These are phyloP conservation scores for Macrobrachium nipponense DNA, from an alignment of 1,140 invertebrate genomes.

Conservation along the genomic window DNA sequence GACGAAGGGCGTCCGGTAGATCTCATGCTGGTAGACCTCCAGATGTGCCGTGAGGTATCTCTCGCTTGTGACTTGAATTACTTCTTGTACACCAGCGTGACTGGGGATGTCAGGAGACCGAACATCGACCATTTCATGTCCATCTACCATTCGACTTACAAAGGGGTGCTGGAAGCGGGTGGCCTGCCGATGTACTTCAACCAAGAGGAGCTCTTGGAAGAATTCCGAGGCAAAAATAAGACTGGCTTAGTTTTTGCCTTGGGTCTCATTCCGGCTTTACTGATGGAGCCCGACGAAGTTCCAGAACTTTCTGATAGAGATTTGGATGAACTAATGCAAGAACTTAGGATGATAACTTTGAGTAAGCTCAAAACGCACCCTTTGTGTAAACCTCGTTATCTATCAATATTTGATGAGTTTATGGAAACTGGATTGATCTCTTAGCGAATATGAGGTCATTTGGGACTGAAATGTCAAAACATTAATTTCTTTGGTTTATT, in stretches of 20 bases:
- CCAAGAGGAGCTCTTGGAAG: slow-evolving; percentile 28
- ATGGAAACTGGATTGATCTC: slow-evolving; percentile 3
- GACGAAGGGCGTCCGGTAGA: slow-evolving; percentile 16
- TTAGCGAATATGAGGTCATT: background rate
- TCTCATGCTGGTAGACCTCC: slow-evolving; percentile 45
- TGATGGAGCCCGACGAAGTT: slow-evolving; percentile 19
- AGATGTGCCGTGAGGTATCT: slow-evolving; percentile 9
- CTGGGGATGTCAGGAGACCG: slow-evolving; percentile 3
- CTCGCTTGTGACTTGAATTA: slow-evolving; percentile 38
- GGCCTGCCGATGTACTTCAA: slow-evolving; percentile 7
- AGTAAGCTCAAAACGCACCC: slow-evolving; percentile 14
- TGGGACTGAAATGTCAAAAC: background rate
- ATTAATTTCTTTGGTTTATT: background rate
- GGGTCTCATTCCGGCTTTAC: background rate
- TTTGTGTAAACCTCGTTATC: slow-evolving; percentile 10
- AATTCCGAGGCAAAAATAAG: slow-evolving; percentile 19
- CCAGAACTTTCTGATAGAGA: background rate
- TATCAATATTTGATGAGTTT: slow-evolving; percentile 23
- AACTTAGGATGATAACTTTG: background rate
- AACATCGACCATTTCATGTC: slow-evolving; percentile 27
- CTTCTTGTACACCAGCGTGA: slow-evolving; percentile 50
- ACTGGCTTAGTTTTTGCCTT: slow-evolving; percentile 6
- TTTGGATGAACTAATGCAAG: background rate
- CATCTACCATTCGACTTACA: slow-evolving; percentile 39
- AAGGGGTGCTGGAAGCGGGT: background rate